Evolutionary conservation across 1,140 invertebrate species (phyloP).

Genomic region (Holotrichia oblita): DNA sequence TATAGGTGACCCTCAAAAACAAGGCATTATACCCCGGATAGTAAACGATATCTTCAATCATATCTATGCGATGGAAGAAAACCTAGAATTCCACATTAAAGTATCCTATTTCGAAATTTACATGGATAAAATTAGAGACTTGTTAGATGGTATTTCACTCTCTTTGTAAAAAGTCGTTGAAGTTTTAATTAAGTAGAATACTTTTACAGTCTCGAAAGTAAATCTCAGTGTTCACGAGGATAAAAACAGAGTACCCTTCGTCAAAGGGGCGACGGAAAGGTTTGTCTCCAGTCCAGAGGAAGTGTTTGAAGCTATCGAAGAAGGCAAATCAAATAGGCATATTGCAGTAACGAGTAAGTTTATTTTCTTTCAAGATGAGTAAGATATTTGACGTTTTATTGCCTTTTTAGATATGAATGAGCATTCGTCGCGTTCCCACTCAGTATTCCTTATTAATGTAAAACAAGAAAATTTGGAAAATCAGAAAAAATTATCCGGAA

Average conservation of each 20-base stretch:
- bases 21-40: constrained; percentile 99
- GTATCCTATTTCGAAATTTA: constrained; percentile 99
- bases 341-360: constrained; percentile 98
- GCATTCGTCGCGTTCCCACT: constrained; percentile 98
- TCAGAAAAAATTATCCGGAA: constrained; percentile 98
- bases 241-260: constrained; percentile 98
- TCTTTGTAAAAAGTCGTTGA: background rate
- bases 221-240: constrained; percentile 99
- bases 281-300: constrained; percentile 99
- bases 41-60: constrained; percentile 99
- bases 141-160: constrained; percentile 82
- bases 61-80: constrained; percentile 99
- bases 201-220: constrained; percentile 89
- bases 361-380: constrained; percentile 77
- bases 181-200: background rate
- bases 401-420: constrained; percentile 95
- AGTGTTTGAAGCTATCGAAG: constrained; percentile 99
- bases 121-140: constrained; percentile 99
- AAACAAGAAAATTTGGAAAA: constrained; percentile 99
- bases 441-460: constrained; percentile 99
- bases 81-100: constrained; percentile 99
- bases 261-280: constrained; percentile 98
- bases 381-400: constrained; percentile 60
- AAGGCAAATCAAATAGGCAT: constrained; percentile 98
- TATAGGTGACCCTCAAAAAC: constrained; percentile 87